Evolutionary conservation across 1,140 invertebrate species (phyloP), one percentile per base, ranked within the genome.

Genomic region (Arctopsyche grandis): DNA sequence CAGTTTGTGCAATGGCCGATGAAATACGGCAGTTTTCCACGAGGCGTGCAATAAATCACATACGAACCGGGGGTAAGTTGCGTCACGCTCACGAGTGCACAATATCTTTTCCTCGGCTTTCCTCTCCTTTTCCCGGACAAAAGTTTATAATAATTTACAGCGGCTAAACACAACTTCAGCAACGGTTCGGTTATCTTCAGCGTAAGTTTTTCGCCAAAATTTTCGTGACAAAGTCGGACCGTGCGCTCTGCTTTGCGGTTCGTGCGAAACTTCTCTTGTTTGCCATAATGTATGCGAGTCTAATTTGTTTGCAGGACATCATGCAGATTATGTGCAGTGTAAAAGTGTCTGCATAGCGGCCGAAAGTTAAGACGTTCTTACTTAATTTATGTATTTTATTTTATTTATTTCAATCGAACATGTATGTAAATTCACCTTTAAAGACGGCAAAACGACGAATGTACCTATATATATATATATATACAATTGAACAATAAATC

Each of bases 101-200:
- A 70, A 22, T 77, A 77, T 77, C 60, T 77, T 69, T 77, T 77
- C 56, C 21, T 43, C 38, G 63, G 56, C 75, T 19, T 43, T 60
- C 56, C 21, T 43, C 38, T 77, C 75, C 75, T 19, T 43, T 60
- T 48, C 26, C 73, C 21, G 71, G 48, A 12, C 22, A 63, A 69
- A 77, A 77, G 63, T 77, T 77, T 69, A 48, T 48, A 69, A 77
- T 77, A 77, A 77, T 77, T 77, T 77, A 77, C 76, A 77, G 63
- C n/a, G n/a, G n/a, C 63, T 69, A 77, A 77, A 77, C 76, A 77
- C 76, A 69, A 69, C 44, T 77, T 56, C 63, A 22, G 66, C 43
- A 69, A 77, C 63, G 38, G 76, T 70, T 69, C 76, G 52, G 76
- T 77, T 77, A 77, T 77, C 76, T 77, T 52, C 16, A 52, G 48